Evolutionary conservation across 2,113 vertebrate genomes (phyloP).

Genomic region (Archilochus colubris): DNA sequence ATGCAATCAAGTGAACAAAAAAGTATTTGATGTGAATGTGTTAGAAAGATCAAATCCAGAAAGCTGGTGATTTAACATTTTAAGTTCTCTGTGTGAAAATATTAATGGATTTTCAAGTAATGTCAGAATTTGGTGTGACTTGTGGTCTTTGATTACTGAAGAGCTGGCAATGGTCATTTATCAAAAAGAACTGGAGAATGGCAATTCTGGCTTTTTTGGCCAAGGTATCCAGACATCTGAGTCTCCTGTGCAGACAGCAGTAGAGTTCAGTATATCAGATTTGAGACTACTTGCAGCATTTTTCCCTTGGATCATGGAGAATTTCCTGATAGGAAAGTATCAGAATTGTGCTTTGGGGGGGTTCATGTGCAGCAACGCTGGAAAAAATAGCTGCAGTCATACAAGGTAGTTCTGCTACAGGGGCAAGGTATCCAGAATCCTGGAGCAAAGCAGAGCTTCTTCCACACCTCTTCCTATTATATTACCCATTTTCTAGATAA

Average conservation of each 20-base stretch:
- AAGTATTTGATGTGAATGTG: background rate
- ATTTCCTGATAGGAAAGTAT: background rate
- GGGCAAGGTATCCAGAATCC: background rate
- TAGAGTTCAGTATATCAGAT: background rate
- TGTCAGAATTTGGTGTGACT: background rate
- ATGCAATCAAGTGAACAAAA: background rate
- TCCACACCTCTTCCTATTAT: constrained; percentile 10
- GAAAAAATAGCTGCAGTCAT: background rate
- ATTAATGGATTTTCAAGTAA: background rate
- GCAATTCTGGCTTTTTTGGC: background rate
- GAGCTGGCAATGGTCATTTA: background rate
- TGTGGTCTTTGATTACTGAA: background rate
- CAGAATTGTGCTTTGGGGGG: background rate
- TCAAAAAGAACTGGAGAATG: background rate
- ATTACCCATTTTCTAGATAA: background rate
- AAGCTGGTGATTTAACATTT: background rate
- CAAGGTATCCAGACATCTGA: background rate
- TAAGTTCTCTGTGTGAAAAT: background rate
- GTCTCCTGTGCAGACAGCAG: background rate
- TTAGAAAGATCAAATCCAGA: background rate
- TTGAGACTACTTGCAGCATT: background rate
- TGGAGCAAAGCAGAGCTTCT: background rate
- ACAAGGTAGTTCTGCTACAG: accelerated
- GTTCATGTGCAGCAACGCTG: background rate
- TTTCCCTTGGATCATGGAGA: background rate